Percentiles rank a stretch among this genome's conserved stretches.
Evolutionary conservation across 2,888 invertebrate genomes (phyloP).

Genomic region (Thysanoteuthis rhombus): DNA sequence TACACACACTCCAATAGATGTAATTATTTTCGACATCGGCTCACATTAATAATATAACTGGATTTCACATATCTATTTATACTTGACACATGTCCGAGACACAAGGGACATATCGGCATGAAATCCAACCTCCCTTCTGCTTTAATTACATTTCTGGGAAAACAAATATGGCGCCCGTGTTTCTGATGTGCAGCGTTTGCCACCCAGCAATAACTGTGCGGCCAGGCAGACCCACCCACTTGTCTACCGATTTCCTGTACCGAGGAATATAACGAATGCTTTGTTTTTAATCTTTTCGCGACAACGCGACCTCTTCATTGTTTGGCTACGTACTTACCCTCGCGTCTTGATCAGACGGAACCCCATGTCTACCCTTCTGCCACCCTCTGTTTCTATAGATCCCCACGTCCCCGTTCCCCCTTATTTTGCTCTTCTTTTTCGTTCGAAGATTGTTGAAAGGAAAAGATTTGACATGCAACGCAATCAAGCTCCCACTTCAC

Average conservation of each 20-base stretch:
- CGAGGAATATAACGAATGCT: background rate
- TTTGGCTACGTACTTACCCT: background rate
- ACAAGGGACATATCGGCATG: background rate
- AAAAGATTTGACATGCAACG: background rate
- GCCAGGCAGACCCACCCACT: background rate
- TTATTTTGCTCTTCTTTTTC: background rate
- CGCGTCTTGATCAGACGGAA: background rate
- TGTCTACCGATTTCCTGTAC: background rate
- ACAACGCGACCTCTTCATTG: background rate
- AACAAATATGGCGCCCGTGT: background rate
- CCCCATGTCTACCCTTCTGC: background rate
- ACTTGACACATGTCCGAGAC: background rate
- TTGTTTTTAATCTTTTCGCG: background rate
- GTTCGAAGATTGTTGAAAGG: background rate
- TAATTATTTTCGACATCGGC: background rate
- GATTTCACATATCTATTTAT: constrained; percentile 12
- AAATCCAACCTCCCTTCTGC: background rate
- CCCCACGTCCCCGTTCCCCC: background rate
- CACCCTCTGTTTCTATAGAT: background rate
- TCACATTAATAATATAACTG: background rate
- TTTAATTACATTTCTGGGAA: background rate
- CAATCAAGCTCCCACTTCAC: background rate
- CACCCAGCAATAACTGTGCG: background rate
- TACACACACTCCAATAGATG: background rate
- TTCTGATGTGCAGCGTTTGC: background rate